Evolutionary conservation across 64 coral and sea anemone species (phyloP).

Genomic region (Porites lutea): DNA sequence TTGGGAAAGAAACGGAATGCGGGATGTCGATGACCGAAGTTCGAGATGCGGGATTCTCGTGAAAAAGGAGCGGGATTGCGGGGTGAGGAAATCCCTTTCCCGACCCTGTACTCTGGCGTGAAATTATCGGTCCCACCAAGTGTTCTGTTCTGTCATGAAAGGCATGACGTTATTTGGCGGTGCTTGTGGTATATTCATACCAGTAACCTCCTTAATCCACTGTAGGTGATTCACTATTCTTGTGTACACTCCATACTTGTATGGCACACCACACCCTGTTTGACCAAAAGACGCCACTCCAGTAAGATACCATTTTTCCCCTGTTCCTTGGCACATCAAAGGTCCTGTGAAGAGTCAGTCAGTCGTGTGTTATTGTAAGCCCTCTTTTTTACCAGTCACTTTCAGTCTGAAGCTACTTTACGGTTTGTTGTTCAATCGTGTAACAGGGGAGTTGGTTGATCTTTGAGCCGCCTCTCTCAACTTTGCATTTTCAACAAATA

Average conservation of each 20-base stretch:
- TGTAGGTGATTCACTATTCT: constrained; percentile 32
- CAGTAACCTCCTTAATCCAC: constrained; percentile 29
- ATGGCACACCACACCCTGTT: constrained; percentile 61
- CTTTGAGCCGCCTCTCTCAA: too few species aligned
- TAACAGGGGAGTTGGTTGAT: too few species aligned
- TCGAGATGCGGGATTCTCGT: too few species aligned
- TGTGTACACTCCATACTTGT: constrained; percentile 83
- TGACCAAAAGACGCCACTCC: constrained; percentile 84
- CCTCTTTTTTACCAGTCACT: too few species aligned
- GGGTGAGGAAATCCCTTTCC: too few species aligned
- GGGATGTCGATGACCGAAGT: too few species aligned
- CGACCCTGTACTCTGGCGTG: too few species aligned
- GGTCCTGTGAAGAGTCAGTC: constrained; percentile 49
- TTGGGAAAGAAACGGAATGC: too few species aligned
- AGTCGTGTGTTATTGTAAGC: neutral
- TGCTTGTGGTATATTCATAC: constrained; percentile 3
- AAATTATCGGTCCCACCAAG: neutral
- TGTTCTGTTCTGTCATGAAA: constrained; percentile 1
- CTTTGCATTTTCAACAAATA: too few species aligned
- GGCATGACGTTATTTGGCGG: neutral
- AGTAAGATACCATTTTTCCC: constrained; percentile 67
- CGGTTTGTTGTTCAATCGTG: too few species aligned
- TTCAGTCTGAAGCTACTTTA: too few species aligned
- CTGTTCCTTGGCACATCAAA: constrained; percentile 69
- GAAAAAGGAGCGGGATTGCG: too few species aligned